These are phyloP conservation scores for Podabrus alpinus DNA, from an alignment of 2,888 invertebrate species.

Conservation along the genomic window DNA sequence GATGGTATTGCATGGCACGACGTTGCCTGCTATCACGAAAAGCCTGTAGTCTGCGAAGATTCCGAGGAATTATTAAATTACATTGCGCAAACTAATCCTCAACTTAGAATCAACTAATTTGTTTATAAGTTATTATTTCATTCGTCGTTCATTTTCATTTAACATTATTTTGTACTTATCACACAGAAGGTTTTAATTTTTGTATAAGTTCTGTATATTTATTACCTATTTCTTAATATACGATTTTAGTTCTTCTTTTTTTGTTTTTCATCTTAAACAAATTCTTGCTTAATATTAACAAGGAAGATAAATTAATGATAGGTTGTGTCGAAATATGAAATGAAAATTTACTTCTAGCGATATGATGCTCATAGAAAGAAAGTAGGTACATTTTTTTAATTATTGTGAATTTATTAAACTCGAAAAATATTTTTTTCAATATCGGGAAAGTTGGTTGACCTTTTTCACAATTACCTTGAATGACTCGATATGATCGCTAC, in stretches of 20 bases:
- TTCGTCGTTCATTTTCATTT: slow-evolving; percentile 17
- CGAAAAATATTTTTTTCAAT: too few species aligned
- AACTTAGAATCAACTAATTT: slow-evolving; percentile 72
- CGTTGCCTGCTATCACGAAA: slow-evolving; percentile 91
- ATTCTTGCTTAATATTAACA: too few species aligned
- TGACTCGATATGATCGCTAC: too few species aligned
- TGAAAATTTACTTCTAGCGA: too few species aligned
- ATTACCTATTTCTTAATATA: slow-evolving; percentile 19
- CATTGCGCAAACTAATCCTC: slow-evolving; percentile 82
- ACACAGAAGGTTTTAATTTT: slow-evolving; percentile 16
- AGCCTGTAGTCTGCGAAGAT: slow-evolving; percentile 89
- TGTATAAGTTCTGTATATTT: slow-evolving; percentile 21
- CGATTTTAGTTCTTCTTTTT: neutral
- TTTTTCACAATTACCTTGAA: too few species aligned
- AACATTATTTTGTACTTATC: slow-evolving; percentile 14
- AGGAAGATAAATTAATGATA: too few species aligned
- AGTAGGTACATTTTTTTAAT: too few species aligned
- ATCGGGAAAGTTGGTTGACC: too few species aligned
- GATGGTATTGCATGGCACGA: slow-evolving; percentile 95
- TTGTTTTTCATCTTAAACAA: neutral
- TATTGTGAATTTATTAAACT: too few species aligned
- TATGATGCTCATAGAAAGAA: too few species aligned
- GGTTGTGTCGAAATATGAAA: too few species aligned
- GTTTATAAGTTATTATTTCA: slow-evolving; percentile 7
- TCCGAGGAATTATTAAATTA: slow-evolving; percentile 86